phyloP scores from a whole-genome alignment of 2,113 vertebrate genomes.

The Trogon melanurus region DNA sequence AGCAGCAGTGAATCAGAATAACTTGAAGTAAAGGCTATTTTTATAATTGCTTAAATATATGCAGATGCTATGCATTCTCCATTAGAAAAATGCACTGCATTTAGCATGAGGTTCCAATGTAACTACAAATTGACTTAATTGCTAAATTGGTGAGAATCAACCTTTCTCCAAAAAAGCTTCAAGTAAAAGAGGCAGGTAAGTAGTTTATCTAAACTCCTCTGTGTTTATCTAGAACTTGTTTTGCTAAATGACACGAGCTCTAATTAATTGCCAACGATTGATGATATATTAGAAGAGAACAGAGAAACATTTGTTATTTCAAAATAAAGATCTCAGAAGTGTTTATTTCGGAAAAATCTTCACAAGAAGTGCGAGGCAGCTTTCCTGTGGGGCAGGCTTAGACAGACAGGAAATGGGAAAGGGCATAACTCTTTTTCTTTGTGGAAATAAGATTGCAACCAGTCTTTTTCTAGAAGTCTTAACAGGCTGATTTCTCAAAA shows the following conservation, averaged over 20 bases:
- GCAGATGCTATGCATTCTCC: background rate
- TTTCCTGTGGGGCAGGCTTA: background rate
- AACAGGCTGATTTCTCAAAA: background rate
- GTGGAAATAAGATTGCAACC: background rate
- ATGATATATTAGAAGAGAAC: background rate
- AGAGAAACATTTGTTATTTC: background rate
- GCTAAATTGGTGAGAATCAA: background rate
- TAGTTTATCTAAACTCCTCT: background rate
- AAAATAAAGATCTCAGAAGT: background rate
- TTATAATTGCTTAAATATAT: background rate
- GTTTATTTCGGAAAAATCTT: background rate
- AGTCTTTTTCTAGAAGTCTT: background rate
- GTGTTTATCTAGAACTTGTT: background rate
- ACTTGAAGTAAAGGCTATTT: background rate
- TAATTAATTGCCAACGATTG: background rate
- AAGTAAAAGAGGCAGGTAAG: background rate
- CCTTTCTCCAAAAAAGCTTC: background rate
- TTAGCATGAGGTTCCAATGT: background rate
- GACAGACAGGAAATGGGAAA: background rate
- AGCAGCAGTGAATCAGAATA: background rate
- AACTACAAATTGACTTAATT: background rate
- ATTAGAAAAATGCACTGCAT: background rate
- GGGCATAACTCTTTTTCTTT: background rate
- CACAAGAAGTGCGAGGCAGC: background rate
- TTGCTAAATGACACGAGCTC: accelerated